phyloP scores from a whole-genome alignment of 2,797 vertebrate species.

The Hoplostethus atlanticus region DNA sequence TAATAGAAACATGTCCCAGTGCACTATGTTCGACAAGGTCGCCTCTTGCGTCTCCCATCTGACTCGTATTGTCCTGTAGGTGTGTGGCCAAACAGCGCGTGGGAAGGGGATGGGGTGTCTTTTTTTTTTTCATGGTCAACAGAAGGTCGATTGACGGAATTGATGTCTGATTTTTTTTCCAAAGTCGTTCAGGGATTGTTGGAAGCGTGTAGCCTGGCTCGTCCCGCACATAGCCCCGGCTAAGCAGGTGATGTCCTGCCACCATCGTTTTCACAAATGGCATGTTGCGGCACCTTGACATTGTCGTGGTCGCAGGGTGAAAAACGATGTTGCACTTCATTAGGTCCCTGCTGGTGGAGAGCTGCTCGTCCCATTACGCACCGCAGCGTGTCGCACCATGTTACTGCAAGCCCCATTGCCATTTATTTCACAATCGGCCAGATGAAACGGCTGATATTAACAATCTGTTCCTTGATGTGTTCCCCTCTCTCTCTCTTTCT shows the following conservation, averaged over 20 bases:
- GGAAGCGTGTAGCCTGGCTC: constrained; percentile 66
- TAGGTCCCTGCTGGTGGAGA: constrained; percentile 84
- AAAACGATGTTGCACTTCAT: constrained; percentile 89
- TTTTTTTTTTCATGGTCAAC: constrained; percentile 59
- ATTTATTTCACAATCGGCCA: constrained; percentile 89
- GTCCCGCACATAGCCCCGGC: constrained; percentile 57
- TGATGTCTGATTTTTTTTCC: constrained; percentile 68
- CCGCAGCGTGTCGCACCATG: constrained; percentile 79
- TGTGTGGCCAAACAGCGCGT: constrained; percentile 61
- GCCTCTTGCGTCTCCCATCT: constrained; percentile 71
- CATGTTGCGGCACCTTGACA: constrained; percentile 85
- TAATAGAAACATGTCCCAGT: constrained; percentile 82
- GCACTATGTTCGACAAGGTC: constrained; percentile 77
- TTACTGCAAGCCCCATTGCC: constrained; percentile 90
- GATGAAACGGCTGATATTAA: constrained; percentile 90
- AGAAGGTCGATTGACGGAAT: constrained; percentile 78
- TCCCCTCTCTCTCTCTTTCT: constrained; percentile 60
- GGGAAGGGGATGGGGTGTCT: constrained; percentile 31
- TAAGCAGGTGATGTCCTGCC: constrained; percentile 82
- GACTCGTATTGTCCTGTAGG: constrained; percentile 71
- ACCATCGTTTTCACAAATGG: constrained; percentile 81
- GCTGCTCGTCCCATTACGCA: constrained; percentile 88
- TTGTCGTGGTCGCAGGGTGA: constrained; percentile 82
- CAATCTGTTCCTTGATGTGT: constrained; percentile 90
- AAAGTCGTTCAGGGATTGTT: constrained; percentile 69